Conservation (phyloP, 2,888 invertebrate genomes). For the Xanthia togata region DNA sequence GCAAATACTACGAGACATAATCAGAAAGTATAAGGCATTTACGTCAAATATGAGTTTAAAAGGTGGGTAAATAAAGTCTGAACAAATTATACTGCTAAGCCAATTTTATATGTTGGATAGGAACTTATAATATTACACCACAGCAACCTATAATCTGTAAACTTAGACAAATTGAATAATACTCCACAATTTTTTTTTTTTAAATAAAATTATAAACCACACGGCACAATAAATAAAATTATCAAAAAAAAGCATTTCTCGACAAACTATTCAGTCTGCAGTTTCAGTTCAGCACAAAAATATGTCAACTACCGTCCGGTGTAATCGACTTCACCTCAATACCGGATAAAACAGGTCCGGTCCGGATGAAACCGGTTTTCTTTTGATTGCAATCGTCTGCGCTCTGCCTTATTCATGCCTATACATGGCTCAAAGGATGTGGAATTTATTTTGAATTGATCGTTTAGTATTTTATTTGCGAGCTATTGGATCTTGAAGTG, state of each 20-base stretch:
- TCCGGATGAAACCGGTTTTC: conserved; percentile 46
- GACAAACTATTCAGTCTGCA: background rate
- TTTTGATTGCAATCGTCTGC: conserved; percentile 55
- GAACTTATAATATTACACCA: background rate
- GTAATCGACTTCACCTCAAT: conserved; percentile 51
- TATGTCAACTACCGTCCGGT: conserved; percentile 37
- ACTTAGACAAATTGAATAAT: background rate
- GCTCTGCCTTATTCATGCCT: conserved; percentile 40
- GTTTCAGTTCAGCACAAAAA: conserved; percentile 23
- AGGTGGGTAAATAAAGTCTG: background rate
- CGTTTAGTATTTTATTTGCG: no score
- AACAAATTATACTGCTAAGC: background rate
- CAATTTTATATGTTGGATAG: background rate
- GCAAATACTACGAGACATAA: background rate
- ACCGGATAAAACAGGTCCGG: conserved; percentile 34
- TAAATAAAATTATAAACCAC: background rate
- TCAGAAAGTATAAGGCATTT: background rate
- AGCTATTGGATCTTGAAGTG: no score
- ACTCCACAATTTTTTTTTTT: no score
- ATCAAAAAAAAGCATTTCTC: background rate
- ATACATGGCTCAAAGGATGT: conserved; percentile 21
- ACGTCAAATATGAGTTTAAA: background rate
- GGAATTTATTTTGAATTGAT: conserved; percentile 16
- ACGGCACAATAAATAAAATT: background rate
- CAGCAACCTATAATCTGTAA: background rate